These are phyloP conservation scores for Oxyscelio sp. DNA, from an alignment of 2,888 invertebrate species.

Conservation along the genomic window DNA sequence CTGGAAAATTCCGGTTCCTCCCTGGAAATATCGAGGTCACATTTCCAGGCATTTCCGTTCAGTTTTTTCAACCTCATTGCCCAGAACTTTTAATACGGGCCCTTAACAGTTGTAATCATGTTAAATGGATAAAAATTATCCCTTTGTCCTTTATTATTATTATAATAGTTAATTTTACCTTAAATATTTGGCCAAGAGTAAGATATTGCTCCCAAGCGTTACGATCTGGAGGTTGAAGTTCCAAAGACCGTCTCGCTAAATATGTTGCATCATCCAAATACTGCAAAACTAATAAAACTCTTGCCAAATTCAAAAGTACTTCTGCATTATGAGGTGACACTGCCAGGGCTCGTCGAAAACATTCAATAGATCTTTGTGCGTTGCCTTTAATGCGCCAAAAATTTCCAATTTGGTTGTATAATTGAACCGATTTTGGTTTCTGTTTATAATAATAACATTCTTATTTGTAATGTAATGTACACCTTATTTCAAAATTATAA, in stretches of 20 bases:
- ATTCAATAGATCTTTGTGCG: slow-evolving; percentile 95
- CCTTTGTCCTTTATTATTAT: too few species aligned
- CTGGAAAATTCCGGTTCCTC: too few species aligned
- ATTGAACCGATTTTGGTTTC: slow-evolving; percentile 94
- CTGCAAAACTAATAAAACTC: slow-evolving; percentile 95
- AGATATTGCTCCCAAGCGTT: slow-evolving; percentile 97
- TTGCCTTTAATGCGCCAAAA: slow-evolving; percentile 97
- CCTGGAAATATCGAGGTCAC: too few species aligned
- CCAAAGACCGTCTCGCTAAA: slow-evolving; percentile 94
- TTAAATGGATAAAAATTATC: too few species aligned
- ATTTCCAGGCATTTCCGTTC: too few species aligned
- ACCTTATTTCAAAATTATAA: too few species aligned
- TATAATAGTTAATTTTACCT: too few species aligned
- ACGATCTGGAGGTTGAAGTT: slow-evolving; percentile 95
- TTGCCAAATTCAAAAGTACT: slow-evolving; percentile 94
- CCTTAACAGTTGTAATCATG: too few species aligned
- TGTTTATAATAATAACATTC: slow-evolving; percentile 82
- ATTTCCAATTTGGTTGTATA: slow-evolving; percentile 97
- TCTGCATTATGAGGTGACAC: slow-evolving; percentile 96
- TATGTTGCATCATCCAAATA: slow-evolving; percentile 97
- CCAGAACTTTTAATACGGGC: too few species aligned
- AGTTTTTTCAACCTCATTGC: too few species aligned
- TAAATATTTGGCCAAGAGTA: slow-evolving; percentile 96
- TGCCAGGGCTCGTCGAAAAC: slow-evolving; percentile 95
- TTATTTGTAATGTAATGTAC: too few species aligned